Conservation (phyloP, 2,113 vertebrate species). For the Hydrolagus affinis region DNA sequence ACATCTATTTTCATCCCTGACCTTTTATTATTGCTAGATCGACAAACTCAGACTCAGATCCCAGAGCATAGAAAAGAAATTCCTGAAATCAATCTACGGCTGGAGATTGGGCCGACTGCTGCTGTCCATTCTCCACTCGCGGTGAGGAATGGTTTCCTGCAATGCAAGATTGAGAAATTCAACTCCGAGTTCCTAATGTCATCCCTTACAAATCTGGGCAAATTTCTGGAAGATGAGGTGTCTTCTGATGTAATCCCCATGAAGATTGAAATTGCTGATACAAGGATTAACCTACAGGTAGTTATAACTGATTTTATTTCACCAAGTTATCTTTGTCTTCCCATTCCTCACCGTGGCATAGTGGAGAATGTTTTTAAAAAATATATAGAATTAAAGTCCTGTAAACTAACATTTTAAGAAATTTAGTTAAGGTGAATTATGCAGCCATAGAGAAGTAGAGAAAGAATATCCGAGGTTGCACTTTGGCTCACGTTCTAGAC, state of each 20-base stretch:
- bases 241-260: slow-evolving; percentile 84
- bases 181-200: slow-evolving; percentile 80
- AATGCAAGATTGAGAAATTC: slow-evolving; percentile 78
- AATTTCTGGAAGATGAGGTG: slow-evolving; percentile 85
- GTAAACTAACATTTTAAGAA: no score
- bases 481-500: no score
- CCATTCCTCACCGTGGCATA: neutral
- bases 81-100: slow-evolving; percentile 75
- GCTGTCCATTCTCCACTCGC: slow-evolving; percentile 74
- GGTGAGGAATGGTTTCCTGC: slow-evolving; percentile 86
- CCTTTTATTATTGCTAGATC: neutral
- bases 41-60: neutral
- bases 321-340: neutral
- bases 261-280: slow-evolving; percentile 83
- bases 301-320: slow-evolving; percentile 40
- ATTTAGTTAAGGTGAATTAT: no score
- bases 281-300: slow-evolving; percentile 84
- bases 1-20: no score
- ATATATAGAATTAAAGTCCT: no score
- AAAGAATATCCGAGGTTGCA: no score
- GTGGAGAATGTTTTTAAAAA: neutral
- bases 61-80: slow-evolving; percentile 46
- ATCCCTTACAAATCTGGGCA: slow-evolving; percentile 78
- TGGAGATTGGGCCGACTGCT: slow-evolving; percentile 79
- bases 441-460: no score